These are phyloP conservation scores for Paratilapia polleni DNA, from an alignment of 2,113 vertebrate species.

Conservation along the genomic window DNA sequence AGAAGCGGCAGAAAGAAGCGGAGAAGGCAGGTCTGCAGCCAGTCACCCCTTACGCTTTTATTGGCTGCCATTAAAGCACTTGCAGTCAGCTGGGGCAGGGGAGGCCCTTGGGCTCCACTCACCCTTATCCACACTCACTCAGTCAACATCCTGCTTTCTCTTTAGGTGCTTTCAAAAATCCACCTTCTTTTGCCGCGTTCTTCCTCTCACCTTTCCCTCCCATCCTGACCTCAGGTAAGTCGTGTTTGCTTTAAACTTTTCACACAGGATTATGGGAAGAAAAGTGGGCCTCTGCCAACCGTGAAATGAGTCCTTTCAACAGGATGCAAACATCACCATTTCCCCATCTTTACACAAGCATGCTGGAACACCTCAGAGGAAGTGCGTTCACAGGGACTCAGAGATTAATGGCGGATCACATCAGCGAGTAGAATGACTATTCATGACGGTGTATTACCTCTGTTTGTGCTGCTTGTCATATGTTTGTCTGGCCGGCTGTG, in stretches of 20 bases:
- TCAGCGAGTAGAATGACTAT: conserved; percentile 26
- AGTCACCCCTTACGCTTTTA: conserved; percentile 48
- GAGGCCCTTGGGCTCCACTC: conserved; percentile 37
- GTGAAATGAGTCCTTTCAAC: conserved; percentile 29
- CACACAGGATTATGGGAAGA: conserved; percentile 27
- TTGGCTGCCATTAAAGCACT: conserved; percentile 66
- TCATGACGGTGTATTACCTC: conserved; percentile 44
- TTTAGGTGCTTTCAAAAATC: conserved; percentile 25
- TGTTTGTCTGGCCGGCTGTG: conserved; percentile 42
- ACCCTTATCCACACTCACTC: conserved; percentile 61
- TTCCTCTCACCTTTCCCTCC: conserved; percentile 11
- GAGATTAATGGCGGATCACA: conserved; percentile 50
- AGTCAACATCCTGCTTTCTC: conserved; percentile 39
- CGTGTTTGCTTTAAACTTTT: conserved; percentile 39
- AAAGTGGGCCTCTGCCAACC: conserved; percentile 10
- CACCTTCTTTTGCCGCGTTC: neutral
- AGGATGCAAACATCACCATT: conserved; percentile 20
- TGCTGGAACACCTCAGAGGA: conserved; percentile 29
- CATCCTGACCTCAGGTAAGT: conserved; percentile 16
- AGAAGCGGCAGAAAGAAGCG: neutral
- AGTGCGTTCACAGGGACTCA: neutral
- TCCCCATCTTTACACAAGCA: neutral
- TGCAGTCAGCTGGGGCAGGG: conserved; percentile 28
- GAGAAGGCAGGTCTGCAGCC: conserved; percentile 30
- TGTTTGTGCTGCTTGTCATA: conserved; percentile 49